phyloP scores from a whole-genome alignment of 2,888 invertebrate species.

The Phalera bucephala region DNA sequence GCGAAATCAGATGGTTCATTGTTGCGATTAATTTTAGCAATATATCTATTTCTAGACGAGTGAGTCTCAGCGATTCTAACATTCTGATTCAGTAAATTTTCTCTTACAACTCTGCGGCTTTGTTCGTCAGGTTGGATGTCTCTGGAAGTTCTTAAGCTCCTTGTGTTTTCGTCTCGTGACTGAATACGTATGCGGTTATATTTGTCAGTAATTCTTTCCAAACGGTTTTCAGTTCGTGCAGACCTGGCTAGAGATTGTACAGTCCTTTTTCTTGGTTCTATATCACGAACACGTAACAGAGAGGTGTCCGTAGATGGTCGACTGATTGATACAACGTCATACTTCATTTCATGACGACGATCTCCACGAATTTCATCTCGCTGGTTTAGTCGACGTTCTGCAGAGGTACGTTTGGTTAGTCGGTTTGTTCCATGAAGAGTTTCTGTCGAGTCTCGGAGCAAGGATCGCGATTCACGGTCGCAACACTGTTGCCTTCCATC shows the following conservation, averaged over 20 bases:
- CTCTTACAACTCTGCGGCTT: conserved; percentile 4
- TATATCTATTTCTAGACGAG: conserved; percentile 1
- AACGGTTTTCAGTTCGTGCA: conserved; percentile 6
- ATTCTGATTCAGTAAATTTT: conserved; percentile 10
- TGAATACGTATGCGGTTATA: conserved; percentile 9
- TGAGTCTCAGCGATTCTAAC: conserved; percentile 6
- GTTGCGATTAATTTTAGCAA: conserved; percentile 4
- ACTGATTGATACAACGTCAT: conserved; percentile 13
- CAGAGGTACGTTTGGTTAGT: conserved; percentile 22
- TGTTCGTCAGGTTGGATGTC: conserved; percentile 6
- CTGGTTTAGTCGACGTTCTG: conserved; percentile 14
- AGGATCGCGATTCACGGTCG: conserved; percentile 38
- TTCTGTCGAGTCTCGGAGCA: conserved; percentile 37
- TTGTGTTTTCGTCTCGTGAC: conserved; percentile 5
- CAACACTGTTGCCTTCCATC: conserved; percentile 69
- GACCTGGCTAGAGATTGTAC: conserved; percentile 5
- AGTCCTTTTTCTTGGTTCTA: conserved; percentile 6
- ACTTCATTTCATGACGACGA: conserved; percentile 33
- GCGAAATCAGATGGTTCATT: conserved; percentile 10
- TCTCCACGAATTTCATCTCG: conserved; percentile 31
- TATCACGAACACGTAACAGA: conserved; percentile 6
- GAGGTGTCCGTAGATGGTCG: conserved; percentile 14
- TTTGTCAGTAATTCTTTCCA: conserved; percentile 7
- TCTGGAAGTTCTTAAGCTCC: conserved; percentile 4
- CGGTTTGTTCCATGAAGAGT: conserved; percentile 35